Conservation (phyloP, 1,140 invertebrate species). For the Apis laboriosa region DNA sequence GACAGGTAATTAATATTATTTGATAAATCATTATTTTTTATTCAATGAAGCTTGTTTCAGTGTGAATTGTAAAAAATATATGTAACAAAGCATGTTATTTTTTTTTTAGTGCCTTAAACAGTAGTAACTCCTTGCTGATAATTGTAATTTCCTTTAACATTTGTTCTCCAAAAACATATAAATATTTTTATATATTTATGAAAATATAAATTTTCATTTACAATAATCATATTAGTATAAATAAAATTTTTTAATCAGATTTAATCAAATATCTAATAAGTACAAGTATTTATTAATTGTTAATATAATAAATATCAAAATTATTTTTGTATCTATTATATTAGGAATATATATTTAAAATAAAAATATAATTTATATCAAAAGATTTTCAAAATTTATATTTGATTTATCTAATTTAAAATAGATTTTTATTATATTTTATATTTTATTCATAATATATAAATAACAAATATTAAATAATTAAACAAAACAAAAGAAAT, state of each 20-base stretch:
- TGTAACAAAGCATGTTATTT: constrained; percentile 54
- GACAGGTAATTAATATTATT: constrained; percentile 54
- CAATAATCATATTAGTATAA: constrained; percentile 2
- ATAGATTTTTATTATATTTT: background rate
- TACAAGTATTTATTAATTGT: background rate
- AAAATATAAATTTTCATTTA: constrained; percentile 15
- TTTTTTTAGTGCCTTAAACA: constrained; percentile 43
- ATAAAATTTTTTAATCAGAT: background rate
- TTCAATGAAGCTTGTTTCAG: constrained; percentile 31
- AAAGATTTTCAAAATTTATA: background rate
- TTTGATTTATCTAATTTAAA: background rate
- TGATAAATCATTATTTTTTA: constrained; percentile 36
- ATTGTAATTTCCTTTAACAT: constrained; percentile 41
- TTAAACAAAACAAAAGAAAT: background rate
- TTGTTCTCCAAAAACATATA: constrained; percentile 32
- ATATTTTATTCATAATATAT: background rate
- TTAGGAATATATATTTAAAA: background rate
- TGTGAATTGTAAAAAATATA: constrained; percentile 35
- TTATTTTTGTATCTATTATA: background rate
- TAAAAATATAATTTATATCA: background rate
- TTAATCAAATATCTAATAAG: background rate
- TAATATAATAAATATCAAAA: background rate
- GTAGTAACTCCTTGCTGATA: constrained; percentile 38
- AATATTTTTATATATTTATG: constrained; percentile 2
- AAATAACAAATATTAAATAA: constrained; percentile 26